Percentiles rank a stretch among this genome's conserved stretches.
Evolutionary conservation across 1,140 invertebrate species (phyloP).

Genomic region (Drosophila jambulina): DNA sequence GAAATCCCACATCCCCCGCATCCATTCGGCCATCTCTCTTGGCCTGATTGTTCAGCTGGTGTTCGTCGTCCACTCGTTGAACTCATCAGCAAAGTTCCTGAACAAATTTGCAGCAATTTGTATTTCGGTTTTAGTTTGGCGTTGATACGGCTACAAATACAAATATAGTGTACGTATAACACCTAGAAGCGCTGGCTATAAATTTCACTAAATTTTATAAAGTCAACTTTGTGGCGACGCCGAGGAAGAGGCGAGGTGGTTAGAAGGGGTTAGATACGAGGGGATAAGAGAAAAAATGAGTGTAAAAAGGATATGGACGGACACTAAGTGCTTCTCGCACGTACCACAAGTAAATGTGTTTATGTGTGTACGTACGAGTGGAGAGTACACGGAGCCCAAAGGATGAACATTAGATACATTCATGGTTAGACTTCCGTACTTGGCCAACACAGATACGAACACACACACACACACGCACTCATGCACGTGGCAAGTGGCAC

Average conservation of each 20-base stretch:
- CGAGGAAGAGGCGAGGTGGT: not conserved
- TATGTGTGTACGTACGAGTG: conserved; percentile 55
- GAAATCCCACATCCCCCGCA: not conserved
- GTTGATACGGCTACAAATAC: conserved; percentile 64
- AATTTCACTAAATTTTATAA: conserved; percentile 83
- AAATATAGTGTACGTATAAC: conserved; percentile 61
- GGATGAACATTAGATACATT: conserved; percentile 83
- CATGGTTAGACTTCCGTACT: conserved; percentile 73
- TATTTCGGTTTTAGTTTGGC: conserved; percentile 70
- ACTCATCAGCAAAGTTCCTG: conserved; percentile 60
- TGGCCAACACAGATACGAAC: conserved; percentile 31
- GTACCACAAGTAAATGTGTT: conserved; percentile 78
- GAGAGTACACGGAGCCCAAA: conserved; percentile 72
- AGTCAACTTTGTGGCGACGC: conserved; percentile 64
- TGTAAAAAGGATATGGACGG: conserved; percentile 31
- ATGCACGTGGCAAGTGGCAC: conserved; percentile 63
- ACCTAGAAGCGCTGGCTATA: conserved; percentile 75
- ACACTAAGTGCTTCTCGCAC: conserved; percentile 77
- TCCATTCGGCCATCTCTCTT: conserved; percentile 7
- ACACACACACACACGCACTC: conserved; percentile 21
- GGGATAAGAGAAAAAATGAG: conserved; percentile 6
- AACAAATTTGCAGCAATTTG: conserved; percentile 81
- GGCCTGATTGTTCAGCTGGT: conserved; percentile 44
- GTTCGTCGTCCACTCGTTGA: conserved; percentile 22
- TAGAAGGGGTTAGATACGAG: not conserved